Base-by-base conservation (phyloP, 2,113 vertebrate species). In the Piaya cayana region DNA sequence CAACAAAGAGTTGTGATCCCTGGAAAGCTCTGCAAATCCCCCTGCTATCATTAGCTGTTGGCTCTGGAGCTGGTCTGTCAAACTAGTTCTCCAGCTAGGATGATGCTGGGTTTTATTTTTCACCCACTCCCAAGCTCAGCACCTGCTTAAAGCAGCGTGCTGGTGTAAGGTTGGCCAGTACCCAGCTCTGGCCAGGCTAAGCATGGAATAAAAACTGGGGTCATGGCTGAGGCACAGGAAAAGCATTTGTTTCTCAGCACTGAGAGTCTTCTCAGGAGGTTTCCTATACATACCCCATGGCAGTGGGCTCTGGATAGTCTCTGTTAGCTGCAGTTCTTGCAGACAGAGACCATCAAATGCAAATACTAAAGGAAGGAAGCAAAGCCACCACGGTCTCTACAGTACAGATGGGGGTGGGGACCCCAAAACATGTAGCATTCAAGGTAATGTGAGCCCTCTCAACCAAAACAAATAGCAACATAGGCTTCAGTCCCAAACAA, bases 11-110 rank as follows among this genome's bases (percentile, higher is more conserved):
- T 8, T 80, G 55, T 34, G n/a, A 70, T 53, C 50, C 45, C 67
- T 77, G 71, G 67, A 65, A 93, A 87, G 36, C 62, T 87, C 72
- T 85, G 55, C 59, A 90, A 58, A 82, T 77, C 11, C 16, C 13
- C 50, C 39, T 58, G 37, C 56, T 65, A 20, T 26, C 68, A 62
- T 69, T 37, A 76, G 55, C 78, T 85, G 58, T 29, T 59, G 36
- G 50, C 55, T 88, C 68, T 90, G 67, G 59, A 80, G 34, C 26
- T 71, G 45, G 59, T 77, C 94, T 82, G 29, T 32, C 68, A 91
- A 74, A 82, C 9, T 37, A 82, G 22, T 50, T 80, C 92, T 58
- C 60, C 63, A 95, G 15, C 55, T 74, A 52, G 15, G 50, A 69
- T 70, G 78, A 22, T 36, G 37, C 34, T 79, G 56, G 27, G 29